A percentile compares a stretch with the other conserved stretches of the same genome.
phyloP scores from a whole-genome alignment of 2,797 vertebrate species.

The Tamandua tetradactyla region DNA sequence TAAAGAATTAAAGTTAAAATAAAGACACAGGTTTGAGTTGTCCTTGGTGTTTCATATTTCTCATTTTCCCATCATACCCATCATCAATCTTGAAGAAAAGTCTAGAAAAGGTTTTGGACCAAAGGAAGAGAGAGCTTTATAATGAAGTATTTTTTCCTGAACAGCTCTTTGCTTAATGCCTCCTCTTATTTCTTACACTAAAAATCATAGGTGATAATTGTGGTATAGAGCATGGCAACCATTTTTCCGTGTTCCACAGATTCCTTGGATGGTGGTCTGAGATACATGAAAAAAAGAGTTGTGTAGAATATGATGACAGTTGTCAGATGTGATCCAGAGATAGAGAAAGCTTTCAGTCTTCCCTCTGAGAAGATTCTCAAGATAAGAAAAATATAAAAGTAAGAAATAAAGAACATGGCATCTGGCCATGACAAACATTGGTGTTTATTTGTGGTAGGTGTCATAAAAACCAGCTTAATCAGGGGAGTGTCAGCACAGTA shows the following conservation, averaged over 20 bases:
- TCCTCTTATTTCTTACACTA: conserved; percentile 75
- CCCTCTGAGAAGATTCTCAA: conserved; percentile 48
- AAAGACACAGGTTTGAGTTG: not conserved
- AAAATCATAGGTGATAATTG: conserved; percentile 68
- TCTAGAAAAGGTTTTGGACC: not conserved
- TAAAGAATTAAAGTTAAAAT: not conserved
- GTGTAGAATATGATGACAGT: conserved; percentile 65
- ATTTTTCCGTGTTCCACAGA: conserved; percentile 64
- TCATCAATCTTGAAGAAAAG: too few relatives aligned
- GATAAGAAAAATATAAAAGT: conserved; percentile 61
- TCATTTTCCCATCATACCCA: not conserved
- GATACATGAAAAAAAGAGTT: conserved; percentile 69
- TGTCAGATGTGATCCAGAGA: conserved; percentile 68
- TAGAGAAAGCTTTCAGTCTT: conserved; percentile 54
- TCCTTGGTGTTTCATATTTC: not conserved
- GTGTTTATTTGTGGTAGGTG: conserved; percentile 37
- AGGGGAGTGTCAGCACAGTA: conserved; percentile 64
- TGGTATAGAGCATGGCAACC: conserved; percentile 66
- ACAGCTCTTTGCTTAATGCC: conserved; percentile 32
- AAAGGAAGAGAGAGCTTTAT: not conserved
- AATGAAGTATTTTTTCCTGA: not conserved
- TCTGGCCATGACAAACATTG: conserved; percentile 49
- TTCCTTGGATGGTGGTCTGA: conserved; percentile 45
- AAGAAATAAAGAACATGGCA: conserved; percentile 69
- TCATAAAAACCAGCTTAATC: conserved; percentile 64